phyloP scores from a whole-genome alignment of 1,140 invertebrate genomes.

The Archivesica marissinica region DNA sequence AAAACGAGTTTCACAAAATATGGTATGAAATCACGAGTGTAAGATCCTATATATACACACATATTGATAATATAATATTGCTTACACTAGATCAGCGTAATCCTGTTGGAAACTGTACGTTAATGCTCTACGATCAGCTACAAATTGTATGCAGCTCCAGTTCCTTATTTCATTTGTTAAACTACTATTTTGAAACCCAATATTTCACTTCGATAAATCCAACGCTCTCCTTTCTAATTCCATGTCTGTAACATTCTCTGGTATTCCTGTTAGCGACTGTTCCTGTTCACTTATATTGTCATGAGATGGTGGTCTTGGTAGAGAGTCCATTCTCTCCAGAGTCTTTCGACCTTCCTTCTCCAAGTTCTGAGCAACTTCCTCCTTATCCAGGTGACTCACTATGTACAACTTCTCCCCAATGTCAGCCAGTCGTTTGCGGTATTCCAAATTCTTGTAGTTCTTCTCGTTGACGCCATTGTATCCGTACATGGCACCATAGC shows the following conservation, averaged over 20 bases:
- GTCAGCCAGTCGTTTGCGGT: constrained; percentile 62
- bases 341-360: not conserved
- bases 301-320: not conserved
- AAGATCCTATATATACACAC: no score
- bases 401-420: constrained; percentile 40
- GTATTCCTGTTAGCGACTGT: not conserved
- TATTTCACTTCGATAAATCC: not conserved
- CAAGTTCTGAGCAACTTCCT: not conserved
- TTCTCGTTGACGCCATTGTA: not conserved
- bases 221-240: not conserved
- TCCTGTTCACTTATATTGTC: not conserved
- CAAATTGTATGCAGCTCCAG: no score
- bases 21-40: no score
- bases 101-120: no score
- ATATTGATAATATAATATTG: no score
- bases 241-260: not conserved
- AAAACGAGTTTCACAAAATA: no score
- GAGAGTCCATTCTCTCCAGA: not conserved
- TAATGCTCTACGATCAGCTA: no score
- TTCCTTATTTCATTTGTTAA: no score
- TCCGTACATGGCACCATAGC: not conserved
- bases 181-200: no score
- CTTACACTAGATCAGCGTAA: no score
- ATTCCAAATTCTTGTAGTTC: constrained; percentile 64
- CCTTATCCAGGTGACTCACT: not conserved